Base-by-base conservation (phyloP, 2,113 vertebrate genomes). In the Empidonax traillii region DNA sequence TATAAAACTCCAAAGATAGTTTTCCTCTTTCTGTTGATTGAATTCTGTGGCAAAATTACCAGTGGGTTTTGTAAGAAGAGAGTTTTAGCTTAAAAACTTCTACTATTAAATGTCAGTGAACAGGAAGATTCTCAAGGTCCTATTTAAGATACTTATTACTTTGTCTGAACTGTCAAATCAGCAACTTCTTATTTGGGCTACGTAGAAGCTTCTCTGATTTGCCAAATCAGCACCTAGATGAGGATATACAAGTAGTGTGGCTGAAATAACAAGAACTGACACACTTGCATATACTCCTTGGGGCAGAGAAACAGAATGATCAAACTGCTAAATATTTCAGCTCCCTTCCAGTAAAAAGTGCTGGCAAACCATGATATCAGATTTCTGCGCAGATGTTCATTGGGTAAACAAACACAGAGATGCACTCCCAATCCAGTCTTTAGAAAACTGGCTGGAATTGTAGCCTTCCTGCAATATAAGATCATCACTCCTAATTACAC, bases 321-420 rank as follows among this genome's bases (percentile, higher is more conserved):
- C 52, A 87, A 79, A 65, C 31, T 85, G 28, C 37, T 85, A 87
- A 95, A 94, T 92, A 91, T 91, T 95, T 96, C 37, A 94, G 8
- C 23, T 93, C 13, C 7, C 47, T 91, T 87, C 28, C n/a, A 72
- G 61, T 56, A 85, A 91, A 66, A 79, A 79, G 31, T 85, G 41
- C 69, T 76, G 66, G 81, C 81, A 97, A 94, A 47, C 39, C 25
- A 33, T 1, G 1, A 8, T 68, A 89, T 72, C 77, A 65, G 56
- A 58, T 75, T 91, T 94, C 66, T 76, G 39, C 72, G 61, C 91
- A 97, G 84, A 89, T 89, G 77, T 89, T 95, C 53, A 33, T 46
- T 0, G 5, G 28, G 31, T 95, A 94, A 95, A 78, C 73, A 94
- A 94, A 92, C 27, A 78, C 22, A 79, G 62, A 75, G 13, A 41